These are phyloP conservation scores for Rambutsinella grinnellia DNA, from an alignment of 2,888 invertebrate genomes.

Conservation along the genomic window DNA sequence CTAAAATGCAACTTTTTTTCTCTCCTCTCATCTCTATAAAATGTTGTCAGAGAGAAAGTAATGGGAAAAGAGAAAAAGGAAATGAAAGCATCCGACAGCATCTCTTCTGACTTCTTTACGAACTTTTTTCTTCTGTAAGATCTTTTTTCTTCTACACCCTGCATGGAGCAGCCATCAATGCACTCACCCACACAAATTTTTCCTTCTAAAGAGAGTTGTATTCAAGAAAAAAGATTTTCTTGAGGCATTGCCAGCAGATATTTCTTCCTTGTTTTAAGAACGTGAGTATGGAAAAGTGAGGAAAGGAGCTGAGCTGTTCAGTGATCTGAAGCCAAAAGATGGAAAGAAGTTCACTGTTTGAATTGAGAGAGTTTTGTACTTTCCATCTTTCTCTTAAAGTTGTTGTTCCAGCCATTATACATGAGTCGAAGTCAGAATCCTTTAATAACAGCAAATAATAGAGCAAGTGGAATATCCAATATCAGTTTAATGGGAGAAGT, in stretches of 20 bases:
- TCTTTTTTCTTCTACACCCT: no score
- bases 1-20: no score
- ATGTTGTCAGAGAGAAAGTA: background rate
- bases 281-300: no score
- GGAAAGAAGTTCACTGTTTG: slow-evolving; percentile 6
- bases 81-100: slow-evolving; percentile 51
- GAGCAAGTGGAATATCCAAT: no score
- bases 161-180: background rate
- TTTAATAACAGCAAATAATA: slow-evolving; percentile 19
- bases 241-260: slow-evolving; percentile 42
- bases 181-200: background rate
- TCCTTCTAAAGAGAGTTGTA: no score
- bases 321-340: slow-evolving; percentile 5
- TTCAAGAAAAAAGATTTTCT: slow-evolving; percentile 11
- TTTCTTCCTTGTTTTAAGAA: no score
- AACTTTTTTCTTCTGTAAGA: background rate
- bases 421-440: slow-evolving; percentile 9
- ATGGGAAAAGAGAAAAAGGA: slow-evolving; percentile 21
- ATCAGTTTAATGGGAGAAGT: background rate
- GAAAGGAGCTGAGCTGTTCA: slow-evolving; percentile 16
- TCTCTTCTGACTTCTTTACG: slow-evolving; percentile 18
- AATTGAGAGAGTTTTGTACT: no score
- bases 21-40: no score
- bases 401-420: background rate
- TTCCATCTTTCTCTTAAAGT: no score